phyloP scores from a whole-genome alignment of 2,888 invertebrate genomes.

The Aphodius granarius region DNA sequence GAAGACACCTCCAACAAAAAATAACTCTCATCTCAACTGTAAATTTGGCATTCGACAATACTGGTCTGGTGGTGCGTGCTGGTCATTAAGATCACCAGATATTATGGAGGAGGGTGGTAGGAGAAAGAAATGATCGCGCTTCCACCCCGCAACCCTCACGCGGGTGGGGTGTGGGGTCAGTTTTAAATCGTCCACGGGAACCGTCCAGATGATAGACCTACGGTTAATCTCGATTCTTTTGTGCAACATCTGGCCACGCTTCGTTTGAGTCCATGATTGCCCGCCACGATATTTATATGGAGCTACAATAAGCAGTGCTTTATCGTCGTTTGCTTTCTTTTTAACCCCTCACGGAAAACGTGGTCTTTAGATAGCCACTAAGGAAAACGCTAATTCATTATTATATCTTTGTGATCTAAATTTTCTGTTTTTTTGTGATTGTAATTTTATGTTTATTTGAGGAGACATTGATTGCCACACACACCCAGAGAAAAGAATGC shows the following conservation, averaged over 20 bases:
- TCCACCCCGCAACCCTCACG: not conserved
- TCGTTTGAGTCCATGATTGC: conserved; percentile 45
- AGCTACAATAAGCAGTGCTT: conserved; percentile 23
- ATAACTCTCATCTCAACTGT: no score
- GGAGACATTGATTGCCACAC: no score
- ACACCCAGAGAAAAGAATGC: no score
- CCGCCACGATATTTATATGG: conserved; percentile 45
- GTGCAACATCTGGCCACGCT: conserved; percentile 44
- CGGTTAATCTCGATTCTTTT: conserved; percentile 43
- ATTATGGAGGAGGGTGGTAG: not conserved
- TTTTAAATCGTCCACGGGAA: conserved; percentile 42
- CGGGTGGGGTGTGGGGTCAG: conserved; percentile 33
- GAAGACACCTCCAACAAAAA: no score
- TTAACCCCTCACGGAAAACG: not conserved
- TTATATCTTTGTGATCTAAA: not conserved
- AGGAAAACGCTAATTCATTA: not conserved
- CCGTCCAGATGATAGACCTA: conserved; percentile 32
- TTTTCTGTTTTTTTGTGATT: not conserved
- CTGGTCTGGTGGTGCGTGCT: not conserved
- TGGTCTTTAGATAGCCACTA: not conserved
- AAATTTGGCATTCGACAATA: not conserved
- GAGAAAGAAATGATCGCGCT: conserved; percentile 4
- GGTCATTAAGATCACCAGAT: conserved; percentile 5
- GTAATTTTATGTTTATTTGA: not conserved
- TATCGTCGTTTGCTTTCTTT: conserved; percentile 1